phyloP scores from a whole-genome alignment of 2,888 invertebrate genomes.

The Catotricha subobsoleta region DNA sequence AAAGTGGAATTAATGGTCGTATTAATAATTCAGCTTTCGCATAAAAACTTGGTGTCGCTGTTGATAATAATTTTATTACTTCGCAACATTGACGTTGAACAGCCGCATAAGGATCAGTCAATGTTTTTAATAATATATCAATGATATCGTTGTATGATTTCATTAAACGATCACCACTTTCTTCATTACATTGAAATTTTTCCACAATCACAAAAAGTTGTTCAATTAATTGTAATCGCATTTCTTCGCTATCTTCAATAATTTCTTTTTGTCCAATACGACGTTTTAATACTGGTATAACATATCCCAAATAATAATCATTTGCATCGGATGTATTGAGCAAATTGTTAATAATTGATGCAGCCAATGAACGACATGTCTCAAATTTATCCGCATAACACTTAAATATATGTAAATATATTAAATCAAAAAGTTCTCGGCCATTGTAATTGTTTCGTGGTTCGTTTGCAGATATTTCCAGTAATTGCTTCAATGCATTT shows the following conservation, averaged over 20 bases:
- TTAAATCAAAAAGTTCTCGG: constrained; percentile 18
- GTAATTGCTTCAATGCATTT: constrained; percentile 12
- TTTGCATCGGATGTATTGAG: constrained; percentile 33
- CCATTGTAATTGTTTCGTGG: constrained; percentile 7
- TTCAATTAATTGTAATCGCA: constrained; percentile 48
- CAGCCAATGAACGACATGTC: constrained; percentile 21
- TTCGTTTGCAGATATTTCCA: constrained; percentile 10
- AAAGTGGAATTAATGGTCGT: constrained; percentile 50
- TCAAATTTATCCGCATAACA: constrained; percentile 27
- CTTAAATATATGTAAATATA: constrained; percentile 25
- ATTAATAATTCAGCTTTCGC: constrained; percentile 53
- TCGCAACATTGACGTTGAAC: constrained; percentile 63
- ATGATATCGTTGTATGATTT: constrained; percentile 39
- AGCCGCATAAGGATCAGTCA: constrained; percentile 60
- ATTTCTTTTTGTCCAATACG: constrained; percentile 64
- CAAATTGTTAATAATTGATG: constrained; percentile 18
- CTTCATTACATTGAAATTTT: constrained; percentile 40
- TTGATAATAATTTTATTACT: constrained; percentile 47
- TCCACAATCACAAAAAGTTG: constrained; percentile 47
- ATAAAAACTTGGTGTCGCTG: constrained; percentile 50
- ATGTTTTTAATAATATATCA: constrained; percentile 49
- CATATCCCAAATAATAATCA: constrained; percentile 54
- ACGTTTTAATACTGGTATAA: constrained; percentile 56
- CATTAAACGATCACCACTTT: constrained; percentile 27
- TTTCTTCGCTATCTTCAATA: constrained; percentile 55